A percentile compares a stretch with the other conserved stretches of the same genome.
phyloP scores from a whole-genome alignment of 2,113 vertebrate genomes.

The Tinamus guttatus region DNA sequence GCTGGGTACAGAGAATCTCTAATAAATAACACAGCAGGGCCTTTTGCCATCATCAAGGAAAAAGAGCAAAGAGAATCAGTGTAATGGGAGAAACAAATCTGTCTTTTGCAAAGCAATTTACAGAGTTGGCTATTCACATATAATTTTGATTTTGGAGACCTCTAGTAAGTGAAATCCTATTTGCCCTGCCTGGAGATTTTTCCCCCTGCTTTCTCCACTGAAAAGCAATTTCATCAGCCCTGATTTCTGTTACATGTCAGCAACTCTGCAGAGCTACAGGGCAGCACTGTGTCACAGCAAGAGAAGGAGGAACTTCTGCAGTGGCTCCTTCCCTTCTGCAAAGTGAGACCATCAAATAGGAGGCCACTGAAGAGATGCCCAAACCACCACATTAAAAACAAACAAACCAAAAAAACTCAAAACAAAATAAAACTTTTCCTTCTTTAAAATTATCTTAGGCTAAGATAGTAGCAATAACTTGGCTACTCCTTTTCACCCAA shows the following conservation, averaged over 20 bases:
- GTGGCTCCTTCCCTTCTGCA: background rate
- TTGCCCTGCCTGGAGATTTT: background rate
- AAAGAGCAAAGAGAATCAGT: background rate
- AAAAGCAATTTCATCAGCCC: background rate
- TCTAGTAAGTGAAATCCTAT: background rate
- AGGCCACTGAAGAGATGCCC: background rate
- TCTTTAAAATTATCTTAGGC: background rate
- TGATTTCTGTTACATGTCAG: background rate
- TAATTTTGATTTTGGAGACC: background rate
- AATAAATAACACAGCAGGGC: background rate
- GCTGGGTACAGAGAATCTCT: background rate
- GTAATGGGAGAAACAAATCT: background rate
- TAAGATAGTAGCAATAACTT: background rate
- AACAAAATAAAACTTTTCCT: background rate
- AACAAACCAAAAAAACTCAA: no score
- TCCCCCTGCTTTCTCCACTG: background rate
- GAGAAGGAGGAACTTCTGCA: background rate
- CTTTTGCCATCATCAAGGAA: background rate
- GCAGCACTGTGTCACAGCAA: background rate
- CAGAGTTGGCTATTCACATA: background rate
- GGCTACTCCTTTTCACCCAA: background rate
- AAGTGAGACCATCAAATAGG: background rate
- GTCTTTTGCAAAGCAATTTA: background rate
- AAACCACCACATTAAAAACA: background rate
- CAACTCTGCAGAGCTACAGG: background rate